Conservation (phyloP, 2,113 vertebrate genomes). For the Centropristis striata region DNA sequence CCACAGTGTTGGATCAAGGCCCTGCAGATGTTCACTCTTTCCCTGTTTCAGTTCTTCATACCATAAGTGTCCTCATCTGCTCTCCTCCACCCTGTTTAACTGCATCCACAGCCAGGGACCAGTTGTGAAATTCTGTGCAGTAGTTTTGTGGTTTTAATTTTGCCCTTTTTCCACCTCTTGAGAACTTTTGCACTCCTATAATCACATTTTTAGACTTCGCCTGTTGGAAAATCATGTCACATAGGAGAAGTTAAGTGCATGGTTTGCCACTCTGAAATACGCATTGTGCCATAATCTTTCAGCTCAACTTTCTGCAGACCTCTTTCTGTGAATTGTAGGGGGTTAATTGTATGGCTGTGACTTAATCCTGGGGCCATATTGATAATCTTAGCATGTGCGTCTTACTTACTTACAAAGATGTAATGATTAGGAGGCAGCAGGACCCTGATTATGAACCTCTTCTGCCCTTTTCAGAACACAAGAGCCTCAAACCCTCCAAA, state of each 20-base stretch:
- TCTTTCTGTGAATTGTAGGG: constrained; percentile 30
- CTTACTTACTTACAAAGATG: constrained; percentile 25
- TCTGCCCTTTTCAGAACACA: background rate
- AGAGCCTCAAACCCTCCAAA: constrained; percentile 2
- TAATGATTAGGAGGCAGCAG: background rate
- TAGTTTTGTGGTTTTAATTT: constrained; percentile 32
- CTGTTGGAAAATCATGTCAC: constrained; percentile 12
- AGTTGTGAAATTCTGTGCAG: constrained; percentile 24
- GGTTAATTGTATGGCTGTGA: constrained; percentile 28
- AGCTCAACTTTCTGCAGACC: constrained; percentile 24
- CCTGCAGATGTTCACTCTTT: constrained; percentile 50
- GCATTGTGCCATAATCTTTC: constrained; percentile 23
- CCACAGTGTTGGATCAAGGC: constrained; percentile 49
- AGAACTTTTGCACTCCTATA: constrained; percentile 10
- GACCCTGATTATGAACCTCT: background rate
- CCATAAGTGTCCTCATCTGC: constrained; percentile 40
- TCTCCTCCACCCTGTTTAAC: constrained; percentile 34
- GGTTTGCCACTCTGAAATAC: background rate
- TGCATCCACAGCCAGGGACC: constrained; percentile 1
- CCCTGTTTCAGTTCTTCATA: constrained; percentile 27
- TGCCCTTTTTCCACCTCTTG: background rate
- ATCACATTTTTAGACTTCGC: constrained; percentile 4
- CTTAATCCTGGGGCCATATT: constrained; percentile 48
- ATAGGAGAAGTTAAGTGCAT: background rate
- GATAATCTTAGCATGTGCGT: constrained; percentile 45